A percentile compares a stretch with the other conserved stretches of the same genome.
phyloP scores from a whole-genome alignment of 2,113 vertebrate genomes.

The Pseudorhombus dupliciocellatus region DNA sequence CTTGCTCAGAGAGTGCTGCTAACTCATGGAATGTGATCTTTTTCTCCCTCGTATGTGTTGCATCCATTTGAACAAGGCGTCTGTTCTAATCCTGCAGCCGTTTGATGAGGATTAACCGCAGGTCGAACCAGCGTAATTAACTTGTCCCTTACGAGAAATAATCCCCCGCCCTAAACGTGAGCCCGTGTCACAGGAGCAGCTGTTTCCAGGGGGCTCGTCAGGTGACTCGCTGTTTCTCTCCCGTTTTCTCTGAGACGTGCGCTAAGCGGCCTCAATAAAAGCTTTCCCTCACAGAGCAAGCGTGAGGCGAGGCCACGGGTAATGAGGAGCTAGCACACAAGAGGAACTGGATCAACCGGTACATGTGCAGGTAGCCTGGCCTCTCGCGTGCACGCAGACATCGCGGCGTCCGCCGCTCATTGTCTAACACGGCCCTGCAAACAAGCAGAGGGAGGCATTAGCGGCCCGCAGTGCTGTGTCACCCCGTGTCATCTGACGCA shows the following conservation, averaged over 20 bases:
- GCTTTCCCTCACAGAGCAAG: constrained; percentile 5
- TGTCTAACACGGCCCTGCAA: constrained; percentile 20
- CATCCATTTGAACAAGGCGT: constrained; percentile 56
- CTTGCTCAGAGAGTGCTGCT: constrained; percentile 64
- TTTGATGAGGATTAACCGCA: constrained; percentile 60
- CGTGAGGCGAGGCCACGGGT: constrained; percentile 4
- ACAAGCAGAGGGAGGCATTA: constrained; percentile 43
- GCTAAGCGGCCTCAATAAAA: background rate
- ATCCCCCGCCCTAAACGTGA: constrained; percentile 43
- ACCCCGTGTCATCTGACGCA: constrained; percentile 31
- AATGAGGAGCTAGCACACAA: constrained; percentile 20
- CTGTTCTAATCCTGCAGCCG: constrained; percentile 64
- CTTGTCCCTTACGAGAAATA: constrained; percentile 57
- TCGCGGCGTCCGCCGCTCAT: constrained; percentile 28
- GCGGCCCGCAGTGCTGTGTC: constrained; percentile 51
- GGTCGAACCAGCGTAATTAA: constrained; percentile 62
- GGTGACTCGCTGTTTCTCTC: constrained; percentile 24
- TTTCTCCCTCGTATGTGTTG: constrained; percentile 22
- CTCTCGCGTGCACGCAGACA: constrained; percentile 15
- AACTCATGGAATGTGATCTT: constrained; percentile 69
- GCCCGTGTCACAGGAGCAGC: background rate
- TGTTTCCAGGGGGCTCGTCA: constrained; percentile 26
- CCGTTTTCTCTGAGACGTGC: constrained; percentile 1
- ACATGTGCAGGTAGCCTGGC: constrained; percentile 25
- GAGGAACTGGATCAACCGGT: constrained; percentile 59